These are phyloP conservation scores for Nyctalus aviator DNA, from an alignment of 2,797 vertebrate species.

Conservation along the genomic window DNA sequence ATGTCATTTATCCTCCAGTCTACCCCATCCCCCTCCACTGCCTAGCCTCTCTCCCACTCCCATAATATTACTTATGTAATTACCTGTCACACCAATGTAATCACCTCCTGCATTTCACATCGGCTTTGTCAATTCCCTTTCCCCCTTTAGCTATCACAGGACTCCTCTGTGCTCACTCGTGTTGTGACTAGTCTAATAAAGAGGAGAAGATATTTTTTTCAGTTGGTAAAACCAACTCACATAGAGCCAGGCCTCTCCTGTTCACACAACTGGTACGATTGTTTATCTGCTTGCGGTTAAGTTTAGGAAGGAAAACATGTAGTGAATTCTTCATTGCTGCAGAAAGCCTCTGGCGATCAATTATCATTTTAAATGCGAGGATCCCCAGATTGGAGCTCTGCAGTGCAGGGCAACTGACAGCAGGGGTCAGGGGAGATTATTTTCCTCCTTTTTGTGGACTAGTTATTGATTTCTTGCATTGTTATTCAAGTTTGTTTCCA, in stretches of 20 bases:
- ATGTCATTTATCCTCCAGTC: background rate
- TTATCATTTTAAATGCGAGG: too few relatives aligned
- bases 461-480: background rate
- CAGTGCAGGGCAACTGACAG: background rate
- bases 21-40: too few relatives aligned
- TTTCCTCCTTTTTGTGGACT: background rate
- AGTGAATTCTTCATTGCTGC: background rate
- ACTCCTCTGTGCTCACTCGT: background rate
- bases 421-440: background rate
- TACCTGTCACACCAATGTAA: background rate
- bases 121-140: background rate
- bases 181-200: background rate
- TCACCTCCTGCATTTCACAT: background rate
- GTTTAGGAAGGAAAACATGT: background rate
- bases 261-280: background rate
- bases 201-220: background rate
- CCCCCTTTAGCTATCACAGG: background rate
- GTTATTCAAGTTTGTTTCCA: background rate
- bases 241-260: background rate
- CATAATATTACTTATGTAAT: background rate
- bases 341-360: background rate
- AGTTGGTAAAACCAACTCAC: background rate
- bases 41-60: too few relatives aligned
- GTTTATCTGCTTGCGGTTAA: background rate
- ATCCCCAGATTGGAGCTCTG: background rate